A percentile compares a stretch with the other conserved stretches of the same genome.
Conservation (phyloP, 2,797 vertebrate species). For the Petrocephalus schoutedeni region DNA sequence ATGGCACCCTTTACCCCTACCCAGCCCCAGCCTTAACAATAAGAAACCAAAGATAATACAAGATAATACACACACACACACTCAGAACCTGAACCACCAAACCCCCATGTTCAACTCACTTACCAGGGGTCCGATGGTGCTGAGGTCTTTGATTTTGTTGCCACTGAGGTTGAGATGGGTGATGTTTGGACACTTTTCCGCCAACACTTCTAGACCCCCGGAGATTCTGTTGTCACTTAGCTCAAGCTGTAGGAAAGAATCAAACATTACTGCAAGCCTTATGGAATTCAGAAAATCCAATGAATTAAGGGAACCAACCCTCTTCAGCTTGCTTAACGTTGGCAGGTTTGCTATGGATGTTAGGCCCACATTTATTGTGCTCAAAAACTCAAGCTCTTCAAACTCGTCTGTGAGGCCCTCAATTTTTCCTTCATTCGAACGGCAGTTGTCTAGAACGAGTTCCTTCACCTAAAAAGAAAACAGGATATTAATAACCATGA, state of each 20-base stretch:
- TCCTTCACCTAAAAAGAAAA: slow-evolving; percentile 79
- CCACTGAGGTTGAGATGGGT: slow-evolving; percentile 97
- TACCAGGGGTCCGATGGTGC: slow-evolving; percentile 97
- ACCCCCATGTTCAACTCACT: slow-evolving; percentile 41
- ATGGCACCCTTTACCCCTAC: no score
- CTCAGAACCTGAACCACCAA: no score
- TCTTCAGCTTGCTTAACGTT: slow-evolving; percentile 97
- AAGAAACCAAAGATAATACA: no score
- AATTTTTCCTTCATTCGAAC: slow-evolving; percentile 91
- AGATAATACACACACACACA: not conserved
- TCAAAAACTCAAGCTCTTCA: slow-evolving; percentile 93
- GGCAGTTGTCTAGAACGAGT: slow-evolving; percentile 93
- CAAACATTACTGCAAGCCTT: not conserved
- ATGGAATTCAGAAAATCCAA: not conserved
- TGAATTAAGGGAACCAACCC: slow-evolving; percentile 62
- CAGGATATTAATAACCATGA: not conserved
- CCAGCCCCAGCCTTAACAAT: no score
- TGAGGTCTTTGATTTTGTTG: slow-evolving; percentile 99
- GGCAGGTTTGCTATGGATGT: slow-evolving; percentile 90
- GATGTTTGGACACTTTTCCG: slow-evolving; percentile 94
- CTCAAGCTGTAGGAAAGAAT: slow-evolving; percentile 74
- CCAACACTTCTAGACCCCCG: slow-evolving; percentile 94
- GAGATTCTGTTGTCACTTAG: slow-evolving; percentile 98
- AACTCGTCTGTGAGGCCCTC: slow-evolving; percentile 95
- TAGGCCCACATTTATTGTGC: slow-evolving; percentile 95